A percentile compares a stretch with the other conserved stretches of the same genome.
phyloP scores from a whole-genome alignment of 2,888 invertebrate species.

The Ophion obscuratus region DNA sequence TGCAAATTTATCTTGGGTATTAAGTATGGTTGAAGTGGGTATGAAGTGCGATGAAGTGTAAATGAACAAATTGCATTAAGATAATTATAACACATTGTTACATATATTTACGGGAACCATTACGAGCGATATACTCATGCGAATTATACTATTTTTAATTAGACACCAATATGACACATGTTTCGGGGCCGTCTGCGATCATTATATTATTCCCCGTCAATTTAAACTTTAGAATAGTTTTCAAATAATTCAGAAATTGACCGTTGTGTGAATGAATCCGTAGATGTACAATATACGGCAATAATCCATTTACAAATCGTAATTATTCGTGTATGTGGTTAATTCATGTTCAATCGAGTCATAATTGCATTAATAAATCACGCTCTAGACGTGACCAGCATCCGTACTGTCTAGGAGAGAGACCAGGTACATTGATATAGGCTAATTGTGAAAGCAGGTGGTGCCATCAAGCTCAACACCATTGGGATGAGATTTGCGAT shows the following conservation, averaged over 20 bases:
- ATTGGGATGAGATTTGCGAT: background rate
- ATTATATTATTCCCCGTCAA: no score
- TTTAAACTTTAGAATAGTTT: no score
- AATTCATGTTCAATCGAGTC: constrained; percentile 8
- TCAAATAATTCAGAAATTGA: background rate
- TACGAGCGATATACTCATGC: no score
- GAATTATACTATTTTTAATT: no score
- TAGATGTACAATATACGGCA: background rate
- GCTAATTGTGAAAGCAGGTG: constrained; percentile 1
- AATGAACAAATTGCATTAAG: no score
- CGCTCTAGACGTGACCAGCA: background rate
- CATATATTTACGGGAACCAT: no score
- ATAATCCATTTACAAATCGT: constrained; percentile 8
- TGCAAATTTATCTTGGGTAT: no score
- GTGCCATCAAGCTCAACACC: constrained; percentile 15
- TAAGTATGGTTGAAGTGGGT: no score
- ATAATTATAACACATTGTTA: no score
- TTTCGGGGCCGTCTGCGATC: no score
- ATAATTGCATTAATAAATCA: constrained; percentile 17
- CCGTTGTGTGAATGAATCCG: background rate
- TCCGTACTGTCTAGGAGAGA: background rate
- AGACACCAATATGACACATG: no score
- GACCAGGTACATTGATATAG: constrained; percentile 11
- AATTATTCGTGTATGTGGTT: background rate
- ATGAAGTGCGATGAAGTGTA: no score